Evolutionary conservation across 2,888 invertebrate species (phyloP).

Genomic region (Ischnura elegans): DNA sequence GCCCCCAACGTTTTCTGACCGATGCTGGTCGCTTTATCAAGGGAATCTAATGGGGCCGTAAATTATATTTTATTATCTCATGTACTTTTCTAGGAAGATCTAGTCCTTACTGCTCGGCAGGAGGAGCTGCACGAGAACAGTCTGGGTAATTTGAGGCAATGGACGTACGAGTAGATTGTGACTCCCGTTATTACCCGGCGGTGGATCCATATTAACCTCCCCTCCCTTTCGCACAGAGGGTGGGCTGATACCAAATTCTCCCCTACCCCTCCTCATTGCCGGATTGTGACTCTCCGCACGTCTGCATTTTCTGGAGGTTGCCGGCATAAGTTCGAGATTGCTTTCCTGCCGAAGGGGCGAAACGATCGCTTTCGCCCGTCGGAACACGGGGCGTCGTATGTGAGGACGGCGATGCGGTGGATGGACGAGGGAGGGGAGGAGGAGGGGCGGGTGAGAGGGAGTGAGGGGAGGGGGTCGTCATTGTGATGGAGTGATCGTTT

Average conservation of each 20-base stretch:
- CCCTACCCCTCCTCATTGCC: neutral
- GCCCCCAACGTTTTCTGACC: too few species aligned
- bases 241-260: neutral
- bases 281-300: slow-evolving; percentile 31
- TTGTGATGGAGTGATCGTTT: too few species aligned
- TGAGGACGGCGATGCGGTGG: neutral
- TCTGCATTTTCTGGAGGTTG: slow-evolving; percentile 26
- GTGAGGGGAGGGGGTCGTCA: neutral
- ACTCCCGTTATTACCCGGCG: neutral
- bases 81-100: neutral
- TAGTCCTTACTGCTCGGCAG: neutral
- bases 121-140: too few species aligned
- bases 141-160: neutral
- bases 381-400: neutral
- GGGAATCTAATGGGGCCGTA: too few species aligned
- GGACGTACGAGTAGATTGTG: neutral
- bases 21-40: too few species aligned
- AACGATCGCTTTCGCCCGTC: neutral
- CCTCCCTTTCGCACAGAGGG: too few species aligned
- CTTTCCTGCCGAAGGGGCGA: slow-evolving; percentile 35
- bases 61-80: neutral
- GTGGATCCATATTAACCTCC: neutral
- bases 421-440: too few species aligned
- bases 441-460: too few species aligned
- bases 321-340: slow-evolving; percentile 35